These are phyloP conservation scores for Poeciliopsis retropinna DNA, from an alignment of 2,113 vertebrate species.

Conservation along the genomic window DNA sequence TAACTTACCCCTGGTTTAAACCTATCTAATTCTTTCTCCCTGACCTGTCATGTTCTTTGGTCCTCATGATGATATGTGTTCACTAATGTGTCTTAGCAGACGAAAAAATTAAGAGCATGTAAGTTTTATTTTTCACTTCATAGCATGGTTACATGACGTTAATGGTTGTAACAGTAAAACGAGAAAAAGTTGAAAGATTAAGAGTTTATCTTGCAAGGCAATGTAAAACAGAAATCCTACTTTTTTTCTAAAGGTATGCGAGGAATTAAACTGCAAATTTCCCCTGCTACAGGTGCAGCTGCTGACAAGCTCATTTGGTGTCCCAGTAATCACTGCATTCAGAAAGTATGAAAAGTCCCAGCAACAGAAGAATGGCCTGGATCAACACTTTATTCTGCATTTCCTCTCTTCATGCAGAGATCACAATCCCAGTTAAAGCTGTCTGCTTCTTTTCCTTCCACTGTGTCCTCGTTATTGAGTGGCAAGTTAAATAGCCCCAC, in stretches of 20 bases:
- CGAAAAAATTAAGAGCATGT: not conserved
- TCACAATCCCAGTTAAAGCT: slow-evolving; percentile 72
- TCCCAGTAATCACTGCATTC: slow-evolving; percentile 57
- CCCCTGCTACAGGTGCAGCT: slow-evolving; percentile 21
- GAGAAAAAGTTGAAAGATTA: too few relatives aligned
- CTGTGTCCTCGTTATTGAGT: slow-evolving; percentile 71
- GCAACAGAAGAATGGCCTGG: slow-evolving; percentile 60
- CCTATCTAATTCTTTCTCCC: not conserved
- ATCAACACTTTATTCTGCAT: slow-evolving; percentile 75
- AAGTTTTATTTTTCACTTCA: not conserved
- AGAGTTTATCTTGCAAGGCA: not conserved
- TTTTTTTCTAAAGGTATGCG: slow-evolving; percentile 6
- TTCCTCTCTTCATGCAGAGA: slow-evolving; percentile 70
- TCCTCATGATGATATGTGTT: not conserved
- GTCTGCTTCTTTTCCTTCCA: slow-evolving; percentile 63
- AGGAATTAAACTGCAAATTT: slow-evolving; percentile 23
- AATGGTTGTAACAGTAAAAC: too few relatives aligned
- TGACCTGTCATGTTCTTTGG: not conserved
- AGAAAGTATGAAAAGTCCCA: slow-evolving; percentile 54
- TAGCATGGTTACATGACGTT: too few relatives aligned
- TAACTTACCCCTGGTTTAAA: not conserved
- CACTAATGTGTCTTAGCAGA: not conserved
- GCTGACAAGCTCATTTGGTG: slow-evolving; percentile 72
- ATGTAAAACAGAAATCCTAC: not conserved
- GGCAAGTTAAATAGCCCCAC: slow-evolving; percentile 76